These are phyloP conservation scores for Archegozetes longisetosus DNA, from an alignment of 1,140 invertebrate species.

Conservation along the genomic window DNA sequence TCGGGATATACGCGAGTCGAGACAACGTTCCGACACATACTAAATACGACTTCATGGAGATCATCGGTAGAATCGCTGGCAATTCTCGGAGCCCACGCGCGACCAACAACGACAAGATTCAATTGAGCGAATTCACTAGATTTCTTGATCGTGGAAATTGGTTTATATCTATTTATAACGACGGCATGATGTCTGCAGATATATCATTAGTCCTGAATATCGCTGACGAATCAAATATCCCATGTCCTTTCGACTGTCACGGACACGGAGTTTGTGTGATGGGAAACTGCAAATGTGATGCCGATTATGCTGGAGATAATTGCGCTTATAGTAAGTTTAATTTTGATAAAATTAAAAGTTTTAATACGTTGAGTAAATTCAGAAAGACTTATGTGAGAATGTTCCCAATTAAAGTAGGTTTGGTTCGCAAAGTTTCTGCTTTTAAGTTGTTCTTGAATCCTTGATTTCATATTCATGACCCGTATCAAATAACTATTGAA, in stretches of 20 bases:
- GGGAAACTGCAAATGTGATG: conserved; percentile 86
- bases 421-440: too few relatives aligned
- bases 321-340: conserved; percentile 71
- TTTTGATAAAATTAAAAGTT: conserved; percentile 1
- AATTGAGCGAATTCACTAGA: conserved; percentile 55
- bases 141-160: conserved; percentile 80
- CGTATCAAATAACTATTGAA: too few relatives aligned
- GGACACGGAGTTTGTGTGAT: conserved; percentile 85
- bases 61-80: conserved; percentile 24
- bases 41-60: conserved; percentile 83
- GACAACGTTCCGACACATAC: conserved; percentile 76
- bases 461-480: too few relatives aligned
- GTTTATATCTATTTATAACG: conserved; percentile 92
- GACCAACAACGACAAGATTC: conserved; percentile 38
- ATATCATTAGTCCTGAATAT: conserved; percentile 29
- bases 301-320: conserved; percentile 76
- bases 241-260: conserved; percentile 80
- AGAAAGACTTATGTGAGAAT: neutral
- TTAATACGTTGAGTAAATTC: neutral
- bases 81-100: neutral
- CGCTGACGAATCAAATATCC: conserved; percentile 23
- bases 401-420: too few relatives aligned
- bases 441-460: too few relatives aligned
- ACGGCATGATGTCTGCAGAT: conserved; percentile 66
- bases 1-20: conserved; percentile 77